Evolutionary conservation across 2,888 invertebrate genomes (phyloP), one percentile per base, ranked within the genome.

Genomic region (Hyppa rectilinea): DNA sequence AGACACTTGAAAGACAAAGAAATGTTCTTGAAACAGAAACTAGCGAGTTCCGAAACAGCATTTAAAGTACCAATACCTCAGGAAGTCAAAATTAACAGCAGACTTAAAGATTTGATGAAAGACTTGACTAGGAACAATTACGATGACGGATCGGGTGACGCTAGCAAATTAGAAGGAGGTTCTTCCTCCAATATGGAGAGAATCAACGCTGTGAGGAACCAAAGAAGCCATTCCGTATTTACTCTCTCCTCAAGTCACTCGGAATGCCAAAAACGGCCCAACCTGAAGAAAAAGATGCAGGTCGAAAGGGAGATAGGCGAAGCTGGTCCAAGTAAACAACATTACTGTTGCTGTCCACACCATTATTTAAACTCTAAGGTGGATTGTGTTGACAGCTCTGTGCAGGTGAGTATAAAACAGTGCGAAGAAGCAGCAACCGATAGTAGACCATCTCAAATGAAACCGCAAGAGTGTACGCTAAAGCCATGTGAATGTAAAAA

Each of bases 101-200:
- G 88, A 85, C 82, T 95, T 23, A 92, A 94, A 78, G 91, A 94
- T 70, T 85, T 96, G 53, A 91, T 95, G 75, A 94, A 94, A 83
- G 96, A 96, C 83, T 89, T 96, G 64, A 92, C 93, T n/a, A 89
- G 92, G 78, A 95, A 95, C 76, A 94, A 95, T 70, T 93, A 94
- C 82, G 92, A 93, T 67, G 93, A 95, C 84, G 95, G 95, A 26
- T 95, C 95, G 10, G 96, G 96, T 10, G 96, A 96, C 85, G 95
- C 95, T n/a, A 93, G 93, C 84, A 95, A 94, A 85, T 81, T 95
- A 64, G 93, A 94, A 87, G 92, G 92, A 26, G 91, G 91, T 31
- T 90, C 91, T 23, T 87, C 86, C 64, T 85, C 89, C 12, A 89
- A 90, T 78, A 75, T 82, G 17, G 85, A 89, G n/a, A 87, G 73